Evolutionary conservation across 2,797 vertebrate genomes (phyloP), one percentile per base, ranked within the genome.

Genomic region (Schizopygopsis malacanthus): DNA sequence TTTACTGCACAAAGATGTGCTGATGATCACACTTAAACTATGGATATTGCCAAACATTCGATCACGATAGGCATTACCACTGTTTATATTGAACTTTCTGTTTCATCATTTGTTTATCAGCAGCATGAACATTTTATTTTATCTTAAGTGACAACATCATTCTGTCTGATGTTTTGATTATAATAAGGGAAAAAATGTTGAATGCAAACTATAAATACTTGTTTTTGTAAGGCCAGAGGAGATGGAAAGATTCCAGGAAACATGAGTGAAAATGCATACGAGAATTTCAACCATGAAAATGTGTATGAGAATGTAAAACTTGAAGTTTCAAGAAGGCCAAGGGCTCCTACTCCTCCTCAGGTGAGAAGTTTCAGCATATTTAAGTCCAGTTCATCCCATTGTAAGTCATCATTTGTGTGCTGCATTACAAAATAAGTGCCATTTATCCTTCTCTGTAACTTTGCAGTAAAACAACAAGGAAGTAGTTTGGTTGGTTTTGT

Each of bases 281-380:
- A 20, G n/a, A 75, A 75, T 52, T 3, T 4, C 6, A 13, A 20
- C 12, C 10, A 39, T 50, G 25, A 50, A 37, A 52, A 52, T 63
- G 59, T 13, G 16, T 76, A 76, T 76, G 73, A 54, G 56, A 77
- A 77, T 39, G 11, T 33, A 33, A 75, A 75, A 9, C 47, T 11
- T 3, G 47, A 47, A 52, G 25, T 15, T 77, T 56, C 11, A 77
- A 77, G 33, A 16, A 20, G 28, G 18, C 50, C 33, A 39, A 37
- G 18, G 33, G 3, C 18, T 37, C 33, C 18, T 77, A 25, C 56
- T 61, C 28, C 3, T 22, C 50, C 52, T 77, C 18, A n/a, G 73
- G 50, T 56, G 52, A 77, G 33, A 20, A 56, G 25, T 16, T 52
- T 47, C 8, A 50, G 10, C n/a, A 71, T n/a, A n/a, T 43, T 45